A percentile compares a stretch with the other conserved stretches of the same genome.
phyloP scores from a whole-genome alignment of 2,888 invertebrate genomes.

The Hetaerina titia region DNA sequence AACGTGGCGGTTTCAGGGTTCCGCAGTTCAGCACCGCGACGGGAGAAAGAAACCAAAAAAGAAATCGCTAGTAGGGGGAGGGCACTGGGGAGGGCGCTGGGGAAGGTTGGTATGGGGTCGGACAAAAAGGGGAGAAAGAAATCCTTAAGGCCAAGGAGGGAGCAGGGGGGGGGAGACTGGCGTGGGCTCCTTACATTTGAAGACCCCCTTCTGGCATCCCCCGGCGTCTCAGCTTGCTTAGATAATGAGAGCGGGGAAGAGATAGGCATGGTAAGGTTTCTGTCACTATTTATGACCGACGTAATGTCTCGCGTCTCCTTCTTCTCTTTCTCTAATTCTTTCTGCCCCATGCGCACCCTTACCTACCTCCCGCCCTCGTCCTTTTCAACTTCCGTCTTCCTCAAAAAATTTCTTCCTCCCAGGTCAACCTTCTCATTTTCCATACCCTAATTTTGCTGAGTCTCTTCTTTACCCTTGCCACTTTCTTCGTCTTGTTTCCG shows the following conservation, averaged over 20 bases:
- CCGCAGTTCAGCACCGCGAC: neutral
- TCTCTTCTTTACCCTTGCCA: neutral
- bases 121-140: neutral
- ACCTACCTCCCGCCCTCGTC: neutral
- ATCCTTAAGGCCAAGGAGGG: neutral
- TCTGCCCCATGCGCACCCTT: neutral
- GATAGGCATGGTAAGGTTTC: slow-evolving; percentile 46
- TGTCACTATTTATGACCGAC: slow-evolving; percentile 63
- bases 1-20: neutral
- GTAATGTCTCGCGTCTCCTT: slow-evolving; percentile 30
- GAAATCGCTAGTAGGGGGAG: neutral
- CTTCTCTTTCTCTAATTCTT: neutral
- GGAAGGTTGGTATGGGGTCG: neutral
- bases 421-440: neutral
- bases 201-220: neutral
- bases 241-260: slow-evolving; percentile 55
- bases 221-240: slow-evolving; percentile 41
- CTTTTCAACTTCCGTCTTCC: neutral
- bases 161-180: neutral
- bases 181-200: neutral
- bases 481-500: neutral
- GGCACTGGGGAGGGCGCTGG: neutral
- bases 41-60: neutral
- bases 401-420: neutral
- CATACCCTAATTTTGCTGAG: neutral